Conservation (phyloP, 2,888 invertebrate genomes). For the Drosophila maculinotata region DNA sequence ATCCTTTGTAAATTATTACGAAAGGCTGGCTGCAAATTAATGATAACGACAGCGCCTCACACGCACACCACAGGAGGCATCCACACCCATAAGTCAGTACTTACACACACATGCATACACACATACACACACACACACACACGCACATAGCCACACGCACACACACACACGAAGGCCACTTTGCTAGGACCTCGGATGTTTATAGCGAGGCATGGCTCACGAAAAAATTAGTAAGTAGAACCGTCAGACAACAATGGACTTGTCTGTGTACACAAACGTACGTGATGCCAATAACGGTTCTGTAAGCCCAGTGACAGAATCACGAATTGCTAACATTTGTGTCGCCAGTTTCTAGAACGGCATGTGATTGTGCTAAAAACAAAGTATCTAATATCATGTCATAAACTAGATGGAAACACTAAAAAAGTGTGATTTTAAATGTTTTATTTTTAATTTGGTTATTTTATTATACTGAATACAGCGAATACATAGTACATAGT, state of each 20-base stretch:
- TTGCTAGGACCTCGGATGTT: constrained; percentile 7
- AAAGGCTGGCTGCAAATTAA: constrained; percentile 75
- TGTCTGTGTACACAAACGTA: constrained; percentile 30
- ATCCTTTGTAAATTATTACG: constrained; percentile 73
- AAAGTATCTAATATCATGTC: too few species aligned
- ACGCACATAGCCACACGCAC: not conserved
- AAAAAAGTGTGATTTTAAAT: too few species aligned
- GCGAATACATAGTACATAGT: too few species aligned
- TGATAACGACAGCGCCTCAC: constrained; percentile 65
- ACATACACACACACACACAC: constrained; percentile 1
- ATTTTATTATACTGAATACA: too few species aligned
- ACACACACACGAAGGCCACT: constrained; percentile 3
- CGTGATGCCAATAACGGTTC: constrained; percentile 28
- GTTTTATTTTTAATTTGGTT: too few species aligned
- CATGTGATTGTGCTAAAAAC: too few species aligned
- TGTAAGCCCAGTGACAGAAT: constrained; percentile 11
- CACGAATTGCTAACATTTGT: not conserved
- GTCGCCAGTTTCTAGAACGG: too few species aligned
- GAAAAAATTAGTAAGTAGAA: constrained; percentile 40
- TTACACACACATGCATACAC: constrained; percentile 7
- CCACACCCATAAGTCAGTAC: constrained; percentile 23
- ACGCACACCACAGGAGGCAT: constrained; percentile 22
- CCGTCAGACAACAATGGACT: constrained; percentile 36
- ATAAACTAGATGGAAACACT: too few species aligned
- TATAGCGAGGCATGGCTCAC: constrained; percentile 18